Base-by-base conservation (phyloP, 2,888 invertebrate genomes). In the Pristionchus japonicus region DNA sequence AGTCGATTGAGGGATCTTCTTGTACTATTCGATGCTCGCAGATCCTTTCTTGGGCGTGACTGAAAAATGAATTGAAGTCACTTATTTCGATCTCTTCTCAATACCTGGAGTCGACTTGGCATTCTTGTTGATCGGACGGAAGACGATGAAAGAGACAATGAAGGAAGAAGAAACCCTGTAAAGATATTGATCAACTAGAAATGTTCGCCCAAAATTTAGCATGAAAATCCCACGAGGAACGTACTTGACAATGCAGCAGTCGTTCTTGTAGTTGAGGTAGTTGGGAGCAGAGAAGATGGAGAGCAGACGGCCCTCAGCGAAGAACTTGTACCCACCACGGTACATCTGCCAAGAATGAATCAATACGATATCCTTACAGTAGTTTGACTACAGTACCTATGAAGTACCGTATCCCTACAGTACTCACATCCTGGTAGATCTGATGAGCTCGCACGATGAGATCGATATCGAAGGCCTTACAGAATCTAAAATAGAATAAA, bases 361-460 rank as follows among this genome's bases (percentile, higher is more conserved):
- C 37, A 70, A 23, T 6, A 20, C 70, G 40, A 15, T 43, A 43
- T 57, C n/a, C 17, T n/a, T n/a, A n/a, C n/a, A n/a, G n/a, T n/a
- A n/a, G n/a, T n/a, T n/a, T n/a, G n/a, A n/a, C n/a, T n/a, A n/a
- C n/a, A n/a, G n/a, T n/a, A n/a, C n/a, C n/a, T n/a, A n/a, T n/a
- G n/a, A n/a, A n/a, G 27, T n/a, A 13, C 31, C 13, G 70, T 34
- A 20, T 15, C 37, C 37, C 20, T 37, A 27, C 70, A 3, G n/a
- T n/a, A 17, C 89, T 40, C 49, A 91, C 91, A 23, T 92, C 92
- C 85, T 88, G 89, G 40, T 89, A 89, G 64, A 95, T 95, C 95
- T 96, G 96, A 92, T 96, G 96, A 3, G 96, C 96, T 88, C 96
- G 93, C n/a, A 95, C 95, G 88, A 96, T 95, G 49, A 96, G 93